Evolutionary conservation across 2,113 vertebrate species (phyloP).

Genomic region (Sphaerodactylus townsendi): DNA sequence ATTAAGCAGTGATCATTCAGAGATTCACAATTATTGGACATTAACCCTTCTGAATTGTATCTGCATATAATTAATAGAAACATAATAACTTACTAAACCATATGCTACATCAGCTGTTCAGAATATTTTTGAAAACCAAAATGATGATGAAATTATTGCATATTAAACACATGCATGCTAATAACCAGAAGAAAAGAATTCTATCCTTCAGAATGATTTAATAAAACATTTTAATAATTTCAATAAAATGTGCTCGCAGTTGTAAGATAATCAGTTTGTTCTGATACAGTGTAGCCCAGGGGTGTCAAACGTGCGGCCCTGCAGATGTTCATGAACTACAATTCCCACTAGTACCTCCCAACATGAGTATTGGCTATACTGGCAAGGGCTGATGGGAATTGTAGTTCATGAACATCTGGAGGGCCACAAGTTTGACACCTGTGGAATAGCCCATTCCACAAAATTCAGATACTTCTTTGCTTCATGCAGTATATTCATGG

Average conservation of each 20-base stretch:
- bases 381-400: too few species aligned
- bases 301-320: too few species aligned
- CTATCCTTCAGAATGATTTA: constrained; percentile 63
- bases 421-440: too few species aligned
- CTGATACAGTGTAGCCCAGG: not conserved
- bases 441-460: not conserved
- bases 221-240: constrained; percentile 58
- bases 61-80: constrained; percentile 70
- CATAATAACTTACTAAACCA: constrained; percentile 71
- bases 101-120: constrained; percentile 75
- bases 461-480: not conserved
- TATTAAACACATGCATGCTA: constrained; percentile 50
- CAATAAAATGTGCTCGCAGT: constrained; percentile 39
- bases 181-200: constrained; percentile 60
- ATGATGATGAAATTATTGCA: constrained; percentile 66
- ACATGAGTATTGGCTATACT: too few species aligned
- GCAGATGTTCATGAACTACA: too few species aligned
- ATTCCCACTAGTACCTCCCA: too few species aligned
- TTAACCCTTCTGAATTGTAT: constrained; percentile 65
- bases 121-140: constrained; percentile 65
- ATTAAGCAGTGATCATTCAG: constrained; percentile 52
- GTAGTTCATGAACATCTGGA: too few species aligned
- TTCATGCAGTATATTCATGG: not conserved
- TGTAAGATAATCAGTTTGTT: not conserved
- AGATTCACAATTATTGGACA: constrained; percentile 51